Evolutionary conservation across 2,797 vertebrate species (phyloP), one percentile per base, ranked within the genome.

Genomic region (Catharus ustulatus): DNA sequence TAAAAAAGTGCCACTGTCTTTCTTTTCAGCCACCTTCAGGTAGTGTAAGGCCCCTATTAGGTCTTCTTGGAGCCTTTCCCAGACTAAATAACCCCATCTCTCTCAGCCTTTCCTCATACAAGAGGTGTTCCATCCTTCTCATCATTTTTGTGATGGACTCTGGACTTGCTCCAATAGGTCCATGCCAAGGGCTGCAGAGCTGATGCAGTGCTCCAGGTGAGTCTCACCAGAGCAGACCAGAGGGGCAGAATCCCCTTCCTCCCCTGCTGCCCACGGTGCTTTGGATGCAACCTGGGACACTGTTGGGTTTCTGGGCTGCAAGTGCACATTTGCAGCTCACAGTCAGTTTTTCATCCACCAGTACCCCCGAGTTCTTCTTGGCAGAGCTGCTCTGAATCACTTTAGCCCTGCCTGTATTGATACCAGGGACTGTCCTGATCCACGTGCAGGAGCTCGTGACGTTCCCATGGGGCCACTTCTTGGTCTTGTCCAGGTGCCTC

Each of bases 1-100:
- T 16, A 61, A 64, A 45, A 21, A 46, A n/a, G 16, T n/a, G 22
- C 54, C 1, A 0, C 11, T 0, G 0, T 68, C 67, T 73, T 49
- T 59, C 22, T 58, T 36, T 36, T 13, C 46, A 42, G 11, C 13
- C 20, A 15, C 29, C 27, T 90, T 80, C 43, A 63, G 15, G 42
- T 73, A 17, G 1, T 36, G 15, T 36, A 36, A 55, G 29, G 14
- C 13, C 2, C 1, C 24, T 15, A 0, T 62, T 34, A 52, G 21
- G 8, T 67, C 24, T 52, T 29, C 38, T 81, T 19, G 2, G 10
- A 48, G 29, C 32, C 5, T 80, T 23, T 21, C 49, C 15, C 43
- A 57, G 27, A 24, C 38, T 54, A 15, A 68, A 26, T 12, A 42
- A 38, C 26, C 10, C 16, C 19, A 20, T 29, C 30, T 38, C 6